phyloP scores from a whole-genome alignment of 1,140 invertebrate genomes.

The Yoshiicerus persimilis region DNA sequence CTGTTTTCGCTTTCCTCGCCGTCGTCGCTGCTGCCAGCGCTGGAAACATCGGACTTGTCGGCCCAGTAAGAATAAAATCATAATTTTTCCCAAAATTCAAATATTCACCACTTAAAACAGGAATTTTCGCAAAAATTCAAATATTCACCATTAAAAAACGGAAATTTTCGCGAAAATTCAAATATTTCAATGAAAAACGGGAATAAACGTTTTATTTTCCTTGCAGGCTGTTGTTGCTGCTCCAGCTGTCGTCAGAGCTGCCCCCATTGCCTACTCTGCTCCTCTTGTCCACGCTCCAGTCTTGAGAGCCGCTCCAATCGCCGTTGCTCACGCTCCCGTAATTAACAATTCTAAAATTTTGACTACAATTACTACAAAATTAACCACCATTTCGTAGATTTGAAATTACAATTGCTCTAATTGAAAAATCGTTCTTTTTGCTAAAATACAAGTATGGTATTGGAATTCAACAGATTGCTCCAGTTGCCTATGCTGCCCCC shows the following conservation, averaged over 20 bases:
- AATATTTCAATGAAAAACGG: too few species aligned
- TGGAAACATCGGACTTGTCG: slow-evolving; percentile 4
- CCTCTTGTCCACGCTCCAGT: too few species aligned
- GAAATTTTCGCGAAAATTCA: too few species aligned
- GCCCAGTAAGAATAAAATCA: background rate
- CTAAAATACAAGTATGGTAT: background rate
- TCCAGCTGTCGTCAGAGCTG: background rate
- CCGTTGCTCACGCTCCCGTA: background rate
- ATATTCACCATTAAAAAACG: too few species aligned
- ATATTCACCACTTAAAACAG: background rate
- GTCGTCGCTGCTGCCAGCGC: slow-evolving; percentile 29
- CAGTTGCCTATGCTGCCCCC: background rate
- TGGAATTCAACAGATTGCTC: too few species aligned
- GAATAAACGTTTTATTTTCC: background rate
- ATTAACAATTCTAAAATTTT: background rate
- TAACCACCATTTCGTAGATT: background rate
- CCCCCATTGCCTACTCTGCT: background rate
- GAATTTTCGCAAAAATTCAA: too few species aligned
- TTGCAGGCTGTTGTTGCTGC: background rate
- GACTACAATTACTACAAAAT: background rate
- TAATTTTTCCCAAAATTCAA: background rate
- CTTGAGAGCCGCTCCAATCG: background rate
- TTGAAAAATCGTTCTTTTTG: background rate
- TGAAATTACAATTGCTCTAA: background rate
- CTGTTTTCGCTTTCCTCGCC: slow-evolving; percentile 30